Percentiles rank a stretch among this genome's conserved stretches.
phyloP scores from a whole-genome alignment of 2,888 invertebrate species.

The Sussaba pulchella region DNA sequence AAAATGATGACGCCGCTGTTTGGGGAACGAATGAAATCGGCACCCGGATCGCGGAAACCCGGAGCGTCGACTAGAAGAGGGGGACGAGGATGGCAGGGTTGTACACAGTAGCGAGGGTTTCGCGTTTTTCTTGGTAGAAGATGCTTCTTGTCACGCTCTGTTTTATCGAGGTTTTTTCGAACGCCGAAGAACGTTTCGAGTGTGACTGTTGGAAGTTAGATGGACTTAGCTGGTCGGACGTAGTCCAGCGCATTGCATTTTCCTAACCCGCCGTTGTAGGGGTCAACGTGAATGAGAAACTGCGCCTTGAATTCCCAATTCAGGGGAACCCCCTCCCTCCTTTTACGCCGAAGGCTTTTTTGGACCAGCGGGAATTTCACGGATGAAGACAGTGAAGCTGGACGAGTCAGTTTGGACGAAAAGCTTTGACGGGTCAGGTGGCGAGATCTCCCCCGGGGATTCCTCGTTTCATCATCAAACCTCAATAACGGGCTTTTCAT shows the following conservation, averaged over 20 bases:
- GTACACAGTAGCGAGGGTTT: slow-evolving; percentile 9
- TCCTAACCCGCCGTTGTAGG: too few relatives aligned
- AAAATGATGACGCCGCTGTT: slow-evolving; percentile 83
- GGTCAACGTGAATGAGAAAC: too few relatives aligned
- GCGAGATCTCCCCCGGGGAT: slow-evolving; percentile 73
- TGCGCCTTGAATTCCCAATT: too few relatives aligned
- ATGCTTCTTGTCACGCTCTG: slow-evolving; percentile 1
- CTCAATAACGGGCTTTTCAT: slow-evolving; percentile 64
- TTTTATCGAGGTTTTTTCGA: slow-evolving; percentile 24
- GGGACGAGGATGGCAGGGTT: slow-evolving; percentile 44
- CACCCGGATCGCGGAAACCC: slow-evolving; percentile 59
- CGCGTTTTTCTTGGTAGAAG: slow-evolving; percentile 32
- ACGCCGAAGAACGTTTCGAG: too few relatives aligned
- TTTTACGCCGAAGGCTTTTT: slow-evolving; percentile 73
- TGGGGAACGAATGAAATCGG: slow-evolving; percentile 83
- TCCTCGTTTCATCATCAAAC: slow-evolving; percentile 71
- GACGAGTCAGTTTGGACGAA: slow-evolving; percentile 12
- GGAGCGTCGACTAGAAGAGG: slow-evolving; percentile 51
- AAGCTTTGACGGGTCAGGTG: slow-evolving; percentile 78
- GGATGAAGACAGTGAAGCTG: slow-evolving; percentile 9
- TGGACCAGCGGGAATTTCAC: background rate
- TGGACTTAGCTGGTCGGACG: too few relatives aligned
- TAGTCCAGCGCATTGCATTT: too few relatives aligned
- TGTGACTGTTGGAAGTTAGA: too few relatives aligned
- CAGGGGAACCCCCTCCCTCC: slow-evolving; percentile 69